Percentiles rank a stretch among this genome's conserved stretches.
Evolutionary conservation across 2,888 invertebrate species (phyloP).

Genomic region (Eubasilissa splendida): DNA sequence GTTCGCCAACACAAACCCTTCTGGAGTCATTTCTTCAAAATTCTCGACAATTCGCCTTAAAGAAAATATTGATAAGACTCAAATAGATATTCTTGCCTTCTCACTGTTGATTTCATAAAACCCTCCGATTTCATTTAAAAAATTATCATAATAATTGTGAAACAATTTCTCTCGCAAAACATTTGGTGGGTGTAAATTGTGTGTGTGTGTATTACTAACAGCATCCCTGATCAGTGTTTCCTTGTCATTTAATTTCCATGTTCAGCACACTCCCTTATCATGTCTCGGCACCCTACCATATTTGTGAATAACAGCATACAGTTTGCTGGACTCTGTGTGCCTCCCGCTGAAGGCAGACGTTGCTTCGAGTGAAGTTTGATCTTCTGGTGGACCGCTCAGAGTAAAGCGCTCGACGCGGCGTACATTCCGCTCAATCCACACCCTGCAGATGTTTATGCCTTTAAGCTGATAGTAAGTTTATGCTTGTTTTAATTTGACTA

Average conservation of each 20-base stretch:
- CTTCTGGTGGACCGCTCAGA: no score
- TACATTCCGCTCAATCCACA: slow-evolving; percentile 51
- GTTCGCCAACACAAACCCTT: slow-evolving; percentile 81
- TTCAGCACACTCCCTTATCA: slow-evolving; percentile 51
- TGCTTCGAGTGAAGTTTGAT: slow-evolving; percentile 54
- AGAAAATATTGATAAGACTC: slow-evolving; percentile 5
- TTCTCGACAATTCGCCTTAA: slow-evolving; percentile 71
- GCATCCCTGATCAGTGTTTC: slow-evolving; percentile 58
- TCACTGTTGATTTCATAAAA: slow-evolving; percentile 37
- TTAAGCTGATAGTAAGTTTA: slow-evolving; percentile 72
- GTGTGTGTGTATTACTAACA: slow-evolving; percentile 58
- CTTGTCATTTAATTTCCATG: slow-evolving; percentile 51
- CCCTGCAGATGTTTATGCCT: slow-evolving; percentile 65
- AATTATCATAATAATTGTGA: slow-evolving; percentile 27
- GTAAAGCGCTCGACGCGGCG: slow-evolving; percentile 53
- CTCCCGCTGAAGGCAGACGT: slow-evolving; percentile 60
- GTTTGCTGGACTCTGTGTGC: slow-evolving; percentile 38
- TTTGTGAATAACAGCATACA: slow-evolving; percentile 54
- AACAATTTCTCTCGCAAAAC: slow-evolving; percentile 23
- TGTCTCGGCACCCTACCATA: slow-evolving; percentile 32
- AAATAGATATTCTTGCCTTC: slow-evolving; percentile 50
- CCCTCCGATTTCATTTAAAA: slow-evolving; percentile 46
- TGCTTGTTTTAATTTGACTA: slow-evolving; percentile 61
- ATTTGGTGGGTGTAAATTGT: slow-evolving; percentile 53
- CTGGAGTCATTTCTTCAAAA: slow-evolving; percentile 77